These are phyloP conservation scores for Trypoxylus dichotomus DNA, from an alignment of 1,140 invertebrate genomes.

Conservation along the genomic window DNA sequence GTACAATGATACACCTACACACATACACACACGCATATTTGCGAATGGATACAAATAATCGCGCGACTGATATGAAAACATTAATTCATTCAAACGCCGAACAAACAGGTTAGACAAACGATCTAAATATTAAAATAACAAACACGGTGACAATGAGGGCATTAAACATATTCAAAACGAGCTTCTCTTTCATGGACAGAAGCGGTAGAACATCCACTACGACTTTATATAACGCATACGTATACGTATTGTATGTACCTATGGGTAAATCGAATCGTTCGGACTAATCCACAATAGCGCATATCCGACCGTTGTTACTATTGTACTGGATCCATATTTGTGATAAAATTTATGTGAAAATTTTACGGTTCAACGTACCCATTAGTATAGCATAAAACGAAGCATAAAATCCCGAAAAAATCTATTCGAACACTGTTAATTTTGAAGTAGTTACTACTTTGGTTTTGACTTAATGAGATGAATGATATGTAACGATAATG, in stretches of 20 bases:
- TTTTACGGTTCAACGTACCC: slow-evolving; percentile 19
- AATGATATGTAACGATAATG: background rate
- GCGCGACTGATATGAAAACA: slow-evolving; percentile 8
- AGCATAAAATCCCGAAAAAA: background rate
- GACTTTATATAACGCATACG: background rate
- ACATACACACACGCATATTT: background rate
- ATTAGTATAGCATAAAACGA: background rate
- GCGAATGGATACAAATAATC: background rate
- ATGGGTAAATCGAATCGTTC: background rate
- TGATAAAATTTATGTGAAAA: slow-evolving; percentile 24
- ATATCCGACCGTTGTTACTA: background rate
- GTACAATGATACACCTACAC: background rate
- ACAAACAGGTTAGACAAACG: slow-evolving; percentile 17
- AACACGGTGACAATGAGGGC: slow-evolving; percentile 5
- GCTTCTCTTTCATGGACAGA: background rate
- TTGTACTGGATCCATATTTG: slow-evolving; percentile 12
- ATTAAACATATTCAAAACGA: background rate
- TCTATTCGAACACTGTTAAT: slow-evolving; percentile 8
- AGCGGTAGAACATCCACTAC: background rate
- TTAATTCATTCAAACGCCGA: background rate
- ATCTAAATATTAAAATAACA: slow-evolving; percentile 8
- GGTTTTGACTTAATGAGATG: background rate
- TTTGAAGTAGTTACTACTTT: background rate
- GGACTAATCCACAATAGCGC: background rate
- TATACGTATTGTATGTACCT: background rate